phyloP scores from a whole-genome alignment of 2,888 invertebrate genomes.

The Plebejus argus region DNA sequence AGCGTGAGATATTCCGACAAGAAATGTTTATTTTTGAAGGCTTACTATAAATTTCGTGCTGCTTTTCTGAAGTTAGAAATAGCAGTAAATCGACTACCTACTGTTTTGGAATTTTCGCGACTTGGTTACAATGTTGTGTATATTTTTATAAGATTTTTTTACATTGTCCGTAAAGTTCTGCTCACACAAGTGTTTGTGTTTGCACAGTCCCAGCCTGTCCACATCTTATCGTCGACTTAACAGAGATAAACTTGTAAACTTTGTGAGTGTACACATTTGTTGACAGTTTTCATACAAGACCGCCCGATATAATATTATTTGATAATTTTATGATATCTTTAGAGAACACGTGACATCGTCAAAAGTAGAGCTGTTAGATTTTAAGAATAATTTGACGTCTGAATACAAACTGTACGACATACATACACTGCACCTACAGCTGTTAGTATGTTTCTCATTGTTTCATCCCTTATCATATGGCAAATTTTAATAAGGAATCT shows the following conservation, averaged over 20 bases:
- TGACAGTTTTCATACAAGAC: not conserved
- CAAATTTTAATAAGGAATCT: too few species aligned
- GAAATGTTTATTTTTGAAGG: not conserved
- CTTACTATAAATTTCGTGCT: not conserved
- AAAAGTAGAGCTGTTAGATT: too few species aligned
- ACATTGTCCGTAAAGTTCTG: not conserved
- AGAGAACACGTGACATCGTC: too few species aligned
- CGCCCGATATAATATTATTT: too few species aligned
- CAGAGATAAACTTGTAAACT: conserved; percentile 4
- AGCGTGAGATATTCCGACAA: not conserved
- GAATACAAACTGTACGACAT: too few species aligned
- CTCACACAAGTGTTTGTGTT: not conserved
- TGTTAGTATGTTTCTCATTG: too few species aligned
- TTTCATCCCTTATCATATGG: too few species aligned
- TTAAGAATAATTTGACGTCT: too few species aligned
- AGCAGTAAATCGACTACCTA: not conserved
- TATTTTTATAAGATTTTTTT: not conserved
- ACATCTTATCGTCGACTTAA: not conserved
- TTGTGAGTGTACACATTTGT: not conserved
- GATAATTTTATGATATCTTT: too few species aligned
- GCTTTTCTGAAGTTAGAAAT: not conserved
- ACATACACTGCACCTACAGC: too few species aligned
- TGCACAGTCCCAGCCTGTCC: not conserved
- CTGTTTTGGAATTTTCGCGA: not conserved
- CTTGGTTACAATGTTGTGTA: not conserved